Base-by-base conservation (phyloP, 2,113 vertebrate genomes). In the Rhea pennata region DNA sequence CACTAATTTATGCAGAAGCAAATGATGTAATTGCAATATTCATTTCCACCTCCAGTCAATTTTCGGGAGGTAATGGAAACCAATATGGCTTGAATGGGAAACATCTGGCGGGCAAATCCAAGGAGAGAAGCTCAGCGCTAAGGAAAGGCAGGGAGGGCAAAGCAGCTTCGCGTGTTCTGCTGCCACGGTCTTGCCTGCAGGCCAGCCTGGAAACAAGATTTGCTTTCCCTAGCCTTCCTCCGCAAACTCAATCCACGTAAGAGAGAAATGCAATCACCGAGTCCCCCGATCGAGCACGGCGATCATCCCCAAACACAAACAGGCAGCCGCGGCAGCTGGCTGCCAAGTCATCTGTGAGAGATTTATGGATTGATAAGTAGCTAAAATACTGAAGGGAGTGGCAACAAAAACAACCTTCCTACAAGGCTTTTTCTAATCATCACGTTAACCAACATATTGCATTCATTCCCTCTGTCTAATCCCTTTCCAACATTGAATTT, bases 11-110 rank as follows among this genome's bases (percentile, higher is more conserved):
- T 88, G 64, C 89, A 91, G 15, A 84, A 81, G 31, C 86, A 92
- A 96, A 88, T 85, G 9, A 83, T 59, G 59, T 85, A 96, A 97
- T 81, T 96, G 93, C 19, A 92, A 72, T 85, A 96, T 87, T 95
- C 58, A 88, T 95, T 96, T 97, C 79, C 36, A 97, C 82, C 93
- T 95, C 71, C 81, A 95, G 62, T 91, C 78, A 84, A 44, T 97
- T 97, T 97, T 92, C 88, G 85, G 90, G 91, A 90, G 81, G 73
- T 73, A 96, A 93, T 48, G 31, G 89, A 95, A 97, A 92, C 40
- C 83, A 92, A 26, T 67, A 82, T 9, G 42, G 50, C 67, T 84
- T 92, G 93, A 92, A 81, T 58, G 51, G 85, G 76, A 94, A 97
- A 96, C 72, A 95, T 81, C 90, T 97, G 91, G 79, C 42, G 70